A percentile compares a stretch with the other conserved stretches of the same genome.
phyloP scores from a whole-genome alignment of 2,888 invertebrate species.

The Eupithecia insigniata region DNA sequence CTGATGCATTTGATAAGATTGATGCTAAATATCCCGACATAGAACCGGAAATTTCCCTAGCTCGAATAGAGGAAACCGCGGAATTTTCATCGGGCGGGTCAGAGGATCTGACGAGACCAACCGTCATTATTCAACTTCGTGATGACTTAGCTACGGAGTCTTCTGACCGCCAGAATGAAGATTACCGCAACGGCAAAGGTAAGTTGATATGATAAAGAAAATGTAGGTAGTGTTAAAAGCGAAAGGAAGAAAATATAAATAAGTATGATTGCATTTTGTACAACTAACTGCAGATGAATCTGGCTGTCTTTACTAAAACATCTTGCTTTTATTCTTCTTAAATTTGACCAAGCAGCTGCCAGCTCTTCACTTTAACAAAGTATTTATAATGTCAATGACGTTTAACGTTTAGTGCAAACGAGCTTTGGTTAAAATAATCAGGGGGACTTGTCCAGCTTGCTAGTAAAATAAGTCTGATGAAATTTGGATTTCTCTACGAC shows the following conservation, averaged over 20 bases:
- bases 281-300: not conserved
- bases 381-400: not conserved
- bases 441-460: too few relatives aligned
- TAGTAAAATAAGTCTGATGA: not conserved
- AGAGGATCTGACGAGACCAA: conserved; percentile 19
- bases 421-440: not conserved
- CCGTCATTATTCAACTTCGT: conserved; percentile 23
- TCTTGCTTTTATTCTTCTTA: not conserved
- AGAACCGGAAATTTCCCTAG: conserved; percentile 1
- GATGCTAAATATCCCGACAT: not conserved
- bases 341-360: not conserved
- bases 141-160: conserved; percentile 55
- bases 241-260: not conserved
- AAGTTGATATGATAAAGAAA: conserved; percentile 33
- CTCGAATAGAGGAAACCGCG: not conserved
- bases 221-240: not conserved
- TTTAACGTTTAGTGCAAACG: not conserved
- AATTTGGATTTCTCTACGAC: not conserved
- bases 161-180: conserved; percentile 58
- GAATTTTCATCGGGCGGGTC: not conserved
- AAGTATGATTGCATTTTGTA: not conserved
- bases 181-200: conserved; percentile 68
- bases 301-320: not conserved
- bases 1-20: not conserved
- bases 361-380: not conserved